Conservation (phyloP, 2,113 vertebrate species). For the Galemys pyrenaicus region DNA sequence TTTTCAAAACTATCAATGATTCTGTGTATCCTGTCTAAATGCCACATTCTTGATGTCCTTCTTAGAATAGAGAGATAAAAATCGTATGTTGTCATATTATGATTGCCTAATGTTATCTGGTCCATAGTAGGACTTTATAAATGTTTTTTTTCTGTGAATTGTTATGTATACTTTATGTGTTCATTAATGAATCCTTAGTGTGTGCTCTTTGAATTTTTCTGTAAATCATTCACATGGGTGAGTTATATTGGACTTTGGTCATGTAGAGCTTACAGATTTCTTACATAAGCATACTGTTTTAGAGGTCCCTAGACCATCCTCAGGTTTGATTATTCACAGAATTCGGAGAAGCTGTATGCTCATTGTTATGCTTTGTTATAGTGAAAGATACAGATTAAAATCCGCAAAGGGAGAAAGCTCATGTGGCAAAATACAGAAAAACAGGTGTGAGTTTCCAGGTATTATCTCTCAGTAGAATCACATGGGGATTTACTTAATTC, state of each 20-base stretch:
- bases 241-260: neutral
- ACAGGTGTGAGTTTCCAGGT: neutral
- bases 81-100: neutral
- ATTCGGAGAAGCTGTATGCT: neutral
- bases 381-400: neutral
- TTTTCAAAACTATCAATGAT: neutral
- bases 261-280: neutral
- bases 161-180: neutral
- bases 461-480: neutral
- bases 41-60: neutral
- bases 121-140: neutral
- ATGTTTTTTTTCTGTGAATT: neutral
- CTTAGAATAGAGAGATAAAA: neutral
- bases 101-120: neutral
- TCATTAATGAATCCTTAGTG: neutral
- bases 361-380: neutral
- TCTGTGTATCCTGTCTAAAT: neutral
- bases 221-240: neutral
- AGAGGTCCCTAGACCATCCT: neutral
- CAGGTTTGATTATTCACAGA: neutral
- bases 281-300: neutral
- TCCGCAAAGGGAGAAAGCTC: neutral
- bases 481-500: neutral
- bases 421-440: neutral
- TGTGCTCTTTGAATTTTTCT: neutral